A percentile compares a stretch with the other conserved stretches of the same genome.
phyloP scores from a whole-genome alignment of 2,888 invertebrate genomes.

The Flabesymbios commensalis region DNA sequence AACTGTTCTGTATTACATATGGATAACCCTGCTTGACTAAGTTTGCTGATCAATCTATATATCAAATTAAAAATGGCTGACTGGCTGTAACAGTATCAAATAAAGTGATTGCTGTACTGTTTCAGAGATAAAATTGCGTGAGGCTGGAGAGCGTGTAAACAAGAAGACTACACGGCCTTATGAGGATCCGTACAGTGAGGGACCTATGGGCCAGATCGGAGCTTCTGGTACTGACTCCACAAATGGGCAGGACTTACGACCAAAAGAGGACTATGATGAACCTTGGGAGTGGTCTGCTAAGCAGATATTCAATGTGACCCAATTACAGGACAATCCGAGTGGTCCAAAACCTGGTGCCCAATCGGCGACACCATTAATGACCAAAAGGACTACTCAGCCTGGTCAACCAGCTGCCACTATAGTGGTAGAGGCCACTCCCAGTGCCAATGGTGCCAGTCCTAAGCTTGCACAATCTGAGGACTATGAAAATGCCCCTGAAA shows the following conservation, averaged over 20 bases:
- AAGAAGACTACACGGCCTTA: neutral
- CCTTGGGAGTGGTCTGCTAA: constrained; percentile 31
- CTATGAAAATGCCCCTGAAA: neutral
- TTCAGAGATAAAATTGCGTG: neutral
- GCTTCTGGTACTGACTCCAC: neutral
- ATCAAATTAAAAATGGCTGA: neutral
- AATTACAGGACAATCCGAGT: constrained; percentile 3
- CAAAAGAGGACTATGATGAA: constrained; percentile 28
- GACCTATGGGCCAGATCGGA: neutral
- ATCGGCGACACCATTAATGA: constrained; percentile 11
- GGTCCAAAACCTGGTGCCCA: neutral
- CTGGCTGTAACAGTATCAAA: neutral
- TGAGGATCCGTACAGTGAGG: neutral
- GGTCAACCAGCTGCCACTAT: neutral
- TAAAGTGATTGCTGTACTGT: neutral
- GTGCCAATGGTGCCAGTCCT: neutral
- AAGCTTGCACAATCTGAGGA: neutral
- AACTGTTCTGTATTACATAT: too few species aligned
- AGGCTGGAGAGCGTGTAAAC: neutral
- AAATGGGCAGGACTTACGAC: constrained; percentile 18
- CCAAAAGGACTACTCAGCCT: constrained; percentile 2
- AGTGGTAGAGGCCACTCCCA: neutral
- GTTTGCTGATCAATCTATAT: too few species aligned
- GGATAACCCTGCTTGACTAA: too few species aligned
- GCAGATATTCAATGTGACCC: constrained; percentile 14